phyloP scores from a whole-genome alignment of 2,888 invertebrate species.

The Salpingus planirostris region DNA sequence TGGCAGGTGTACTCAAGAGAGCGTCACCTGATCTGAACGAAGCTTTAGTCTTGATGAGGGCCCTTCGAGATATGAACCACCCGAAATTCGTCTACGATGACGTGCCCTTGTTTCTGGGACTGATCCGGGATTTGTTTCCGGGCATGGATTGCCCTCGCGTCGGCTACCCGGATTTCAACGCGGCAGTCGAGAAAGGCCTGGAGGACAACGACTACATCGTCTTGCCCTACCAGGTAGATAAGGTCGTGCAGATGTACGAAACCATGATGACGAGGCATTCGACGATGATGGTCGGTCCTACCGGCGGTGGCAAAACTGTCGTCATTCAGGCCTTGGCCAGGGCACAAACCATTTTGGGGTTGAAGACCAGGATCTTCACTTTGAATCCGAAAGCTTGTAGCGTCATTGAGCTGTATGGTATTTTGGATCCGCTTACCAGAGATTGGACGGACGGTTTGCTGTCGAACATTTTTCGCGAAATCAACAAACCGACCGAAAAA shows the following conservation, averaged over 20 bases:
- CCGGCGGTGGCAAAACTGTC: constrained; percentile 86
- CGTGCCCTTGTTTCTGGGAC: constrained; percentile 78
- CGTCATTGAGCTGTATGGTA: constrained; percentile 83
- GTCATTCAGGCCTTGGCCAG: constrained; percentile 70
- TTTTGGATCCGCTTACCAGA: constrained; percentile 73
- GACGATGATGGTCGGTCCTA: constrained; percentile 86
- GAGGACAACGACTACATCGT: constrained; percentile 59
- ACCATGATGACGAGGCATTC: constrained; percentile 93
- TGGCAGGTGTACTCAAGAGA: constrained; percentile 82
- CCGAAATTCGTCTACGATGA: constrained; percentile 91
- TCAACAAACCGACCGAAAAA: constrained; percentile 69
- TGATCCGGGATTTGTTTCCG: constrained; percentile 84
- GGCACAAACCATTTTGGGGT: constrained; percentile 66
- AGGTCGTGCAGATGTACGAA: constrained; percentile 79
- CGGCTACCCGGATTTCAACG: constrained; percentile 78
- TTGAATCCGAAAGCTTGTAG: constrained; percentile 88
- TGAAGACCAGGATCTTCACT: constrained; percentile 69
- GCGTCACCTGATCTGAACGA: constrained; percentile 72
- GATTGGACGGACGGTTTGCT: constrained; percentile 92
- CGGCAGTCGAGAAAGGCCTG: constrained; percentile 61
- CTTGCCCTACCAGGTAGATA: constrained; percentile 56
- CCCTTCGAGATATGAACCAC: constrained; percentile 85
- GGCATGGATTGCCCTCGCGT: constrained; percentile 83
- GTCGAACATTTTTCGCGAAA: constrained; percentile 84
- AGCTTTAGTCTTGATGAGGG: constrained; percentile 82